A percentile compares a stretch with the other conserved stretches of the same genome.
Conservation (phyloP, 2,113 vertebrate species). For the Dromiciops gliroides region DNA sequence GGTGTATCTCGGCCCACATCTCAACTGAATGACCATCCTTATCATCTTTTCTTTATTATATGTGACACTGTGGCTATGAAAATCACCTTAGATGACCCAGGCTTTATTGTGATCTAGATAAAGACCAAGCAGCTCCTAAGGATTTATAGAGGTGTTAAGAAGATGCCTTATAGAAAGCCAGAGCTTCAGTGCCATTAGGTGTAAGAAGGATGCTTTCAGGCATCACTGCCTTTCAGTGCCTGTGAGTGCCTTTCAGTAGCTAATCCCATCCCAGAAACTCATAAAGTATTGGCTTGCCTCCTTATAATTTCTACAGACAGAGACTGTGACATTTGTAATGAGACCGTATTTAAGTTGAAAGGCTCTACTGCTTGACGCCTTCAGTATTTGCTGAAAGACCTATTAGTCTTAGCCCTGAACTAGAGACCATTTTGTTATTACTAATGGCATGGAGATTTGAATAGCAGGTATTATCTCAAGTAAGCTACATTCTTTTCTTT, state of each 20-base stretch:
- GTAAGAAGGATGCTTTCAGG: neutral
- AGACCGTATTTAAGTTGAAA: neutral
- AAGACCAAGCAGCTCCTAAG: neutral
- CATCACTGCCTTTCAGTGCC: neutral
- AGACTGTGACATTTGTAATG: neutral
- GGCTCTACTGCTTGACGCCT: neutral
- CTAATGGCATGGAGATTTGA: neutral
- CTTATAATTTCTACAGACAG: neutral
- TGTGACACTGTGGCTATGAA: neutral
- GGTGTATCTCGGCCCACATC: neutral
- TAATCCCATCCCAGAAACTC: neutral
- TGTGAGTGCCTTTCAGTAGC: neutral
- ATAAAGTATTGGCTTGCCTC: accelerated
- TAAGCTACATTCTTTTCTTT: neutral
- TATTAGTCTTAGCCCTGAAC: too few relatives aligned
- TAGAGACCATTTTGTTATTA: neutral
- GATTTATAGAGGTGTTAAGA: too few relatives aligned
- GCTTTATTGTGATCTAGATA: too few relatives aligned
- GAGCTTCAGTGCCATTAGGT: neutral
- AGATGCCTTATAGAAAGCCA: neutral
- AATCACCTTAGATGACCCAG: neutral
- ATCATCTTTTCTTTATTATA: neutral
- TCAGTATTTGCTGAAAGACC: neutral
- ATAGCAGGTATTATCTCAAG: neutral
- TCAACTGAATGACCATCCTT: neutral